Percentiles rank a stretch among this genome's conserved stretches.
These are phyloP conservation scores for Piaya cayana DNA, from an alignment of 2,113 vertebrate species.

Conservation along the genomic window DNA sequence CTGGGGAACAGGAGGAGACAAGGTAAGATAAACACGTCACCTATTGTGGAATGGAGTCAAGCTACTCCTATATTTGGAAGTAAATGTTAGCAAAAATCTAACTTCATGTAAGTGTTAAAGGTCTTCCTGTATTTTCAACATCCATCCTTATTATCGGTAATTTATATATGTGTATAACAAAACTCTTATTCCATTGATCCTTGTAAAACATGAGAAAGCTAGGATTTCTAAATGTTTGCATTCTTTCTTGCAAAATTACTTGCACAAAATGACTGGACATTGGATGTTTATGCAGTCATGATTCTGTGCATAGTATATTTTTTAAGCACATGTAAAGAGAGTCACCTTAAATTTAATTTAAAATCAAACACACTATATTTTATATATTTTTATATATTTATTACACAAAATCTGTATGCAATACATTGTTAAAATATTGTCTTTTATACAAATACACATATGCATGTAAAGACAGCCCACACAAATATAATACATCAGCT, in stretches of 20 bases:
- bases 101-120: neutral
- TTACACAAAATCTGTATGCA: neutral
- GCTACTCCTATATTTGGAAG: neutral
- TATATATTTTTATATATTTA: neutral
- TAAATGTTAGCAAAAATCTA: constrained; percentile 28
- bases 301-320: fast-evolving
- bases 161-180: neutral
- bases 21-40: constrained; percentile 17
- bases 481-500: neutral
- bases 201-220: neutral
- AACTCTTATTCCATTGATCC: neutral
- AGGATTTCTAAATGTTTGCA: neutral
- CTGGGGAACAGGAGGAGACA: neutral
- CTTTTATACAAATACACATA: neutral
- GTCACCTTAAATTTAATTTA: neutral
- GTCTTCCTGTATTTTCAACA: neutral
- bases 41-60: neutral
- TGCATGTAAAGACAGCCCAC: neutral
- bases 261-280: neutral
- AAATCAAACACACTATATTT: neutral
- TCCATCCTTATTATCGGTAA: neutral
- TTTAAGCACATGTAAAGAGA: neutral
- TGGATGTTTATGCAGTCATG: neutral
- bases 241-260: neutral
- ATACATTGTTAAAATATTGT: neutral